Evolutionary conservation across 2,888 invertebrate species (phyloP), one percentile per base, ranked within the genome.

Genomic region (Tenthredo livida): DNA sequence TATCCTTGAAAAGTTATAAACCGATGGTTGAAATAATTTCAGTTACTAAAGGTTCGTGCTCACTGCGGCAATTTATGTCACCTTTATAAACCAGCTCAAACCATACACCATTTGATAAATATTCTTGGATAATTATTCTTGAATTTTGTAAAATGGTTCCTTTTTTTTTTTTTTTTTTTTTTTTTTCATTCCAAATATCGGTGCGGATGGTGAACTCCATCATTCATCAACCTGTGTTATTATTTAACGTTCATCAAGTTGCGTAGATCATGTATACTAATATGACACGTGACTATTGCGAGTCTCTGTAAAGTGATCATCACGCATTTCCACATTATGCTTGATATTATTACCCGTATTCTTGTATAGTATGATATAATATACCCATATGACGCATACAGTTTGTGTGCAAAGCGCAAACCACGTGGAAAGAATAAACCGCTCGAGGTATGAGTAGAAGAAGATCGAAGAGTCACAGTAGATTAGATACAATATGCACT

Each of bases 1-100:
- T 40, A 80, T 80, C 80, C 80, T 80, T 80, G 80, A 25, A 80
- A 80, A 80, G 80, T 80, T 80, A 61, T 37, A 80, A 80, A 21
- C 80, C 80, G 80, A 80, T 80, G 40, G 61, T 61, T 21, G 80
- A 80, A 37, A 80, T 21, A 80, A 40, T 61, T 58, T 10, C 33
- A 37, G 40, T 61, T 61, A 17, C n/a, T 37, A 37, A 47, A 73
- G 72, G 21, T 73, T 73, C 72, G 72, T 43, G 72, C 40, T 37
- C 37, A 40, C 37, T 80, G 50, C 50, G 47, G 80, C 61, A 77
- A 43, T 73, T 73, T 40, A 9, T 73, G 25, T 21, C 67, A 17
- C 67, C 17, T 67, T 25, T 15, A 33, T 12, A 67, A 67, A 67
- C 6, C 67, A 33, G 10, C 25, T 12, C n/a, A n/a, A n/a, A n/a